A percentile compares a stretch with the other conserved stretches of the same genome.
phyloP scores from a whole-genome alignment of 2,888 invertebrate genomes.

The Eurois occulta region DNA sequence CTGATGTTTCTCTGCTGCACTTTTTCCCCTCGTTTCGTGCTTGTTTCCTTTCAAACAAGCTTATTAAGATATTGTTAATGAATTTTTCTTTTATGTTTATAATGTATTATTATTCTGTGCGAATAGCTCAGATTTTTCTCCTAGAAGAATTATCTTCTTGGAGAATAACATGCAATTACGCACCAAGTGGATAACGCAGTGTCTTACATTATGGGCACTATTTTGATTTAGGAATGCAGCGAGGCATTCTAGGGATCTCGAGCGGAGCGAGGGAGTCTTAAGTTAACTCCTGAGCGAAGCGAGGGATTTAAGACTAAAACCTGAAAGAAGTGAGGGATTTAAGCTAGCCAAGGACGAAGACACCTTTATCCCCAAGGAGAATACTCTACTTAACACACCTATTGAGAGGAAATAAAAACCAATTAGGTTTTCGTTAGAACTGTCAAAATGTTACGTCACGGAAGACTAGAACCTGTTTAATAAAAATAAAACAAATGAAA shows the following conservation, averaged over 20 bases:
- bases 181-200: background rate
- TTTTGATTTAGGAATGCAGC: background rate
- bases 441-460: background rate
- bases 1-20: conserved; percentile 20
- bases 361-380: background rate
- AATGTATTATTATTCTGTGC: background rate
- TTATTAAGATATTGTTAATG: conserved; percentile 22
- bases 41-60: conserved; percentile 30
- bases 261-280: background rate
- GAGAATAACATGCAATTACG: background rate
- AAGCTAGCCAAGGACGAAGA: background rate
- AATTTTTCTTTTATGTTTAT: conserved; percentile 17
- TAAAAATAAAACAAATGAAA: background rate
- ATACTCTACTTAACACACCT: background rate
- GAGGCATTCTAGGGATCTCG: background rate
- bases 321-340: background rate
- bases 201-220: background rate
- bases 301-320: background rate
- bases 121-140: background rate
- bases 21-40: conserved; percentile 12
- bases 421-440: background rate
- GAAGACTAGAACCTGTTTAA: background rate
- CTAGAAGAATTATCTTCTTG: background rate
- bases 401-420: background rate
- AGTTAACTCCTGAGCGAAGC: no score